A percentile compares a stretch with the other conserved stretches of the same genome.
phyloP scores from a whole-genome alignment of 2,797 vertebrate species.

The Manis pentadactyla region DNA sequence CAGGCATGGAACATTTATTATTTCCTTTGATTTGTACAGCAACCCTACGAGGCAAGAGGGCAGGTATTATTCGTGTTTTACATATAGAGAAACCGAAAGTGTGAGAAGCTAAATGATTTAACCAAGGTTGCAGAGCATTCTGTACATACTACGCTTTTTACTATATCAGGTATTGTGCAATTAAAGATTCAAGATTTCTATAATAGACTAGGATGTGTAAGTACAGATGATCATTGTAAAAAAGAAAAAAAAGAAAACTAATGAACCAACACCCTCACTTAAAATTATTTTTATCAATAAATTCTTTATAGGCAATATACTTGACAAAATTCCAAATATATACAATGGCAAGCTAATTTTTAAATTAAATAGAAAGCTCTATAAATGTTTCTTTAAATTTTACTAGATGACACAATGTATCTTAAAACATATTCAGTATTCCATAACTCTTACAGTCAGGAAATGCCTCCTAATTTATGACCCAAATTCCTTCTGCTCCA shows the following conservation, averaged over 20 bases:
- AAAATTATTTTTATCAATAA: slow-evolving; percentile 61
- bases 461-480: slow-evolving; percentile 68
- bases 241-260: slow-evolving; percentile 31
- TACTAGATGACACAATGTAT: slow-evolving; percentile 43
- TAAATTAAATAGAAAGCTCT: slow-evolving; percentile 19
- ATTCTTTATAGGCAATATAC: slow-evolving; percentile 29
- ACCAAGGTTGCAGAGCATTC: slow-evolving; percentile 46
- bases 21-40: slow-evolving; percentile 62
- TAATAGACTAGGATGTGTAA: background rate
- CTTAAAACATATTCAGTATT: slow-evolving; percentile 66
- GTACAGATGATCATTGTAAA: background rate
- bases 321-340: slow-evolving; percentile 43
- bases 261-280: background rate
- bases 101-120: slow-evolving; percentile 50
- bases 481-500: slow-evolving; percentile 73
- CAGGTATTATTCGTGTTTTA: slow-evolving; percentile 24
- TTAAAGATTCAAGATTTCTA: slow-evolving; percentile 20
- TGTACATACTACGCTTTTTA: background rate
- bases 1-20: slow-evolving; percentile 27
- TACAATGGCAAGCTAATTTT: slow-evolving; percentile 28
- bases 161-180: background rate
- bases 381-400: slow-evolving; percentile 61
- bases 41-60: background rate
- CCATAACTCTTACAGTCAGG: slow-evolving; percentile 43
- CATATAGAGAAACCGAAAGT: slow-evolving; percentile 4